phyloP scores from a whole-genome alignment of 64 coral and sea anemone genomes.

The Dendronephthya gigantea region DNA sequence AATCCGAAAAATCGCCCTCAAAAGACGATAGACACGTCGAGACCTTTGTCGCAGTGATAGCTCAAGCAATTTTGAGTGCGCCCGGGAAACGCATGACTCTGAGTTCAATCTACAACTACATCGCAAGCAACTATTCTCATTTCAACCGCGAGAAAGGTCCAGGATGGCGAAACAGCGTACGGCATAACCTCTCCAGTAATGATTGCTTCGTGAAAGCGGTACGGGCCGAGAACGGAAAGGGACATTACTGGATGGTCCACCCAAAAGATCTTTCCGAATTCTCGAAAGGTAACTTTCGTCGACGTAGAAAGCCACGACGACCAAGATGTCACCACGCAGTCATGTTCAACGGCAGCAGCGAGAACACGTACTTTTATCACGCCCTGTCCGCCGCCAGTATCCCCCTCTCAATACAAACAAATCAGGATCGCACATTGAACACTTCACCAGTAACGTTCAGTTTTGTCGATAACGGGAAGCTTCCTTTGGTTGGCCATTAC shows the following conservation, averaged over 20 bases:
- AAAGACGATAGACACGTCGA: constrained; percentile 26
- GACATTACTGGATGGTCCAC: constrained; percentile 81
- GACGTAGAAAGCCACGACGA: constrained; percentile 54
- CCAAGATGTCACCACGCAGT: constrained; percentile 43
- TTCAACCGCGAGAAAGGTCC: constrained; percentile 72
- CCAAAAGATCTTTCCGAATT: constrained; percentile 72
- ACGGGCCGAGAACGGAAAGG: constrained; percentile 64
- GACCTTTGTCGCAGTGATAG: constrained; percentile 67
- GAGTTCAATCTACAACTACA: constrained; percentile 59
- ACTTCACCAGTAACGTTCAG: neutral
- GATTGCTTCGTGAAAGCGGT: constrained; percentile 76
- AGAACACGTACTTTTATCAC: neutral
- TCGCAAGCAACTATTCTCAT: constrained; percentile 51
- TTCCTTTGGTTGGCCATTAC: neutral
- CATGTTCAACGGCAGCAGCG: neutral
- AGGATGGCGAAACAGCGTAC: constrained; percentile 63
- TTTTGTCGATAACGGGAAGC: neutral
- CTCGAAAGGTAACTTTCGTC: constrained; percentile 59
- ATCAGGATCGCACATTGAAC: neutral
- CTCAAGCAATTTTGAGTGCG: constrained; percentile 53
- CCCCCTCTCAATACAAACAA: neutral
- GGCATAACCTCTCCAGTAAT: constrained; percentile 70
- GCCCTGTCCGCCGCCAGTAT: neutral
- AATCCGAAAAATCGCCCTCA: neutral
- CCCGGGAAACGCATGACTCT: constrained; percentile 65